Evolutionary conservation across 2,797 vertebrate genomes (phyloP).

Genomic region (Micropoecilia bifurca): DNA sequence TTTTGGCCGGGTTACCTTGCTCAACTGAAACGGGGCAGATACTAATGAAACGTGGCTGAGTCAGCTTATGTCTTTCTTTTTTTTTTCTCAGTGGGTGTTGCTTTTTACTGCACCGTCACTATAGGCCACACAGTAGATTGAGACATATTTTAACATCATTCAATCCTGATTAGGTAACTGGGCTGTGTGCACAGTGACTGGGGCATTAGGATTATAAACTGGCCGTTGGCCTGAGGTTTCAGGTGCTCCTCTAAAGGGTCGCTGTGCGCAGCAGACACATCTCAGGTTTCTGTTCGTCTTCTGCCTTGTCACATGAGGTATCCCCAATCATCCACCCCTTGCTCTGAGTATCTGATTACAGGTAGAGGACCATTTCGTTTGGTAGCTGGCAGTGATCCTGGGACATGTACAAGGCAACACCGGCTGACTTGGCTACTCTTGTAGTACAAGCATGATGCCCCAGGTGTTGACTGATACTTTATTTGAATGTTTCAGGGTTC

Average conservation of each 20-base stretch:
- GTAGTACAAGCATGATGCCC: neutral
- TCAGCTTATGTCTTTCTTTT: conserved; percentile 41
- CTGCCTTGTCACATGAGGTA: conserved; percentile 31
- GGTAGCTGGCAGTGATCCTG: neutral
- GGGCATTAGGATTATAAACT: neutral
- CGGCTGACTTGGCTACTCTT: neutral
- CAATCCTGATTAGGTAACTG: conserved; percentile 4
- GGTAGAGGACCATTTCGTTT: conserved; percentile 9
- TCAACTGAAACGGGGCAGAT: conserved; percentile 33
- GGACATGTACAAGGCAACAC: conserved; percentile 15
- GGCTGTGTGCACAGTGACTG: neutral
- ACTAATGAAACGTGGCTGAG: conserved; percentile 47
- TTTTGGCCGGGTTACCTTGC: conserved; percentile 33
- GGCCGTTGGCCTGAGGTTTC: conserved; percentile 15
- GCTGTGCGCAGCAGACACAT: neutral
- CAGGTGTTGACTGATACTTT: neutral
- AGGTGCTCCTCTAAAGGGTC: neutral
- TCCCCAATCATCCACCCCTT: conserved; percentile 13
- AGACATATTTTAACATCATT: conserved; percentile 25
- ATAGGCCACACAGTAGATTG: conserved; percentile 3
- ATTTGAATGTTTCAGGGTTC: neutral
- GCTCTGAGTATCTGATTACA: conserved; percentile 21
- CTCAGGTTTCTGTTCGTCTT: neutral
- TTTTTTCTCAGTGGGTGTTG: conserved; percentile 52
- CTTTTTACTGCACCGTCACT: conserved; percentile 28